A percentile compares a stretch with the other conserved stretches of the same genome.
Conservation (phyloP, 1,140 invertebrate species). For the Drosophila gunungcola region DNA sequence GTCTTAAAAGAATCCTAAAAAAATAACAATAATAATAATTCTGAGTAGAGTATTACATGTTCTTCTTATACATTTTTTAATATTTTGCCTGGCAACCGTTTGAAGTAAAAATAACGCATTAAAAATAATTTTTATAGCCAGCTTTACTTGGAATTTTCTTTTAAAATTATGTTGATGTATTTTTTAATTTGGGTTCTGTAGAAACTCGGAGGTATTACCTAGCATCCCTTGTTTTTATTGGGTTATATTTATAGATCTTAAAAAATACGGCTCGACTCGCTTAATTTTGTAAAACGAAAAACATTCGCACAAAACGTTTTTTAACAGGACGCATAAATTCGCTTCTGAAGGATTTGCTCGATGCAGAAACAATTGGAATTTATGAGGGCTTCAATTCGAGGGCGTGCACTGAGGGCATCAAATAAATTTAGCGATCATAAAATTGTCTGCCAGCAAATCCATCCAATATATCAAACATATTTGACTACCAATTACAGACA, state of each 20-base stretch:
- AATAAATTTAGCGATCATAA: slow-evolving; percentile 79
- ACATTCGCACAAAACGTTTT: slow-evolving; percentile 57
- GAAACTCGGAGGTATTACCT: slow-evolving; percentile 13
- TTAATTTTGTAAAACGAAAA: slow-evolving; percentile 61
- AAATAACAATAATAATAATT: no score
- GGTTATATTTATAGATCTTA: slow-evolving; percentile 38
- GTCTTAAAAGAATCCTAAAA: no score
- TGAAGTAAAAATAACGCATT: slow-evolving; percentile 64
- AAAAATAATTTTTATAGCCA: slow-evolving; percentile 72
- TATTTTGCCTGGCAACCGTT: slow-evolving; percentile 19
- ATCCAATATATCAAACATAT: slow-evolving; percentile 77
- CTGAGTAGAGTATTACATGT: not conserved
- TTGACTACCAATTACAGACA: slow-evolving; percentile 77
- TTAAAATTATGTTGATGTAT: slow-evolving; percentile 39
- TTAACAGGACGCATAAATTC: slow-evolving; percentile 74
- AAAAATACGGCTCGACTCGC: slow-evolving; percentile 58
- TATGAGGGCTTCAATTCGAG: slow-evolving; percentile 33
- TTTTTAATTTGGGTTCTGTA: slow-evolving; percentile 10
- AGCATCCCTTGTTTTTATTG: slow-evolving; percentile 31
- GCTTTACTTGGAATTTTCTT: slow-evolving; percentile 67
- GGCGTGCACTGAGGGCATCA: slow-evolving; percentile 63
- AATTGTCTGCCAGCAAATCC: slow-evolving; percentile 78
- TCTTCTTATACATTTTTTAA: not conserved
- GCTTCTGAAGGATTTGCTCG: slow-evolving; percentile 56
- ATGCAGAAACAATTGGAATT: slow-evolving; percentile 65